These are phyloP conservation scores for Hemicordylus capensis DNA, from an alignment of 2,113 vertebrate genomes.

Conservation along the genomic window DNA sequence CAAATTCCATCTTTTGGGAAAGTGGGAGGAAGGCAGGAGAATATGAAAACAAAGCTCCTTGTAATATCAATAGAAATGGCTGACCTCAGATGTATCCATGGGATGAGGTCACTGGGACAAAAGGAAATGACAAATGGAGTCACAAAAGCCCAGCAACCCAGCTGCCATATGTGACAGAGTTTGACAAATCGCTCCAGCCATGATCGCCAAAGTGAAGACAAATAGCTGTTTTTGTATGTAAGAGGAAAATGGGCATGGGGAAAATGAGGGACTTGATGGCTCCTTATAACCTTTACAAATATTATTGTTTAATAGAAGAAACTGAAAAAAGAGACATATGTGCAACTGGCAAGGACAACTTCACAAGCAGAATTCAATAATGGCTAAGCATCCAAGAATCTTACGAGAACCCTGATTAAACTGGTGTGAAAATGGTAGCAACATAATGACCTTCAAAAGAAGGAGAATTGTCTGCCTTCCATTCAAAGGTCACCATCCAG, in stretches of 20 bases:
- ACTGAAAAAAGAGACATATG: neutral
- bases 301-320: neutral
- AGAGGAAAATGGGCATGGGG: neutral
- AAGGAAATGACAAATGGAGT: constrained; percentile 6
- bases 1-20: neutral
- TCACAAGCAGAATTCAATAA: neutral
- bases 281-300: neutral
- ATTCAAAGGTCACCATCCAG: neutral
- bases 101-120: neutral
- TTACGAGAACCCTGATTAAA: neutral
- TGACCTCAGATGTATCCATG: neutral
- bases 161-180: neutral
- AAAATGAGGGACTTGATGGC: neutral
- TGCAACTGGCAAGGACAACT: too few relatives aligned
- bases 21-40: neutral
- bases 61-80: neutral
- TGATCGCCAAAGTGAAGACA: neutral
- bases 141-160: neutral
- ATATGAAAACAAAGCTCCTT: neutral
- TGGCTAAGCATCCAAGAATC: neutral
- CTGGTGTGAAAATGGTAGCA: too few relatives aligned
- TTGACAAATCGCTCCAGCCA: neutral
- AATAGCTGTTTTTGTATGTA: neutral
- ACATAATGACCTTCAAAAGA: neutral
- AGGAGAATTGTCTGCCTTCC: neutral